Base-by-base conservation (phyloP, 2,797 vertebrate species). In the Fistularia commersonii region DNA sequence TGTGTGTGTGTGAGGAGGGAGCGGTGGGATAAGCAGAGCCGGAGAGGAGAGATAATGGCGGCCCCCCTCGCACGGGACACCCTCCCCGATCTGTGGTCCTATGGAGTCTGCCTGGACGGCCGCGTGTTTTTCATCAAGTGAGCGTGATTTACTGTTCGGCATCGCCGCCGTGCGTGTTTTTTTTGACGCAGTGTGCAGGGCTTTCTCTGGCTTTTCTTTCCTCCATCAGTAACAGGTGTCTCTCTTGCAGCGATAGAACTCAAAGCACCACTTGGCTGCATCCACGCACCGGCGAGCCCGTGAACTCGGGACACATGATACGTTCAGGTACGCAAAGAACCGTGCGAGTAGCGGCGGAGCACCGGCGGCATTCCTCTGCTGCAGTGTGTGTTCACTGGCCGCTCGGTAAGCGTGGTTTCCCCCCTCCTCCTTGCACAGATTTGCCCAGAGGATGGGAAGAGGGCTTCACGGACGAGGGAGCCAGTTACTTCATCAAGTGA, bases 401-500 rank as follows among this genome's bases (percentile, higher is more conserved):
- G 60, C 50, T 66, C 51, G 34, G 23, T 75, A 57, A 77, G 36
- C 50, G 34, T 9, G 6, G 58, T 52, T 60, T 43, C 46, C 64
- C 38, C 44, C 33, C 64, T 55, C 58, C 44, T 70, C 48, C 72
- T 72, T 23, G 23, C 14, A 75, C 41, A 99, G 97, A 98, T 89
- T 87, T 99, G 69, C 95, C 95, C 32, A 91, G 93, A 74, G 97
- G 97, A 79, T 98, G 96, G 95, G 97, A 99, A 88, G 97, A 98
- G 76, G 97, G 95, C 1, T 98, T 99, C 88, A 95, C 94, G 37
- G 92, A 95, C 76, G 97, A 99, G 74, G 97, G 97, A 75, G 97
- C 95, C 83, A 99, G 97, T 84, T 98, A 94, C 91, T 99, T 99
- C 89, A 98, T 99, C 83, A 93, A 99, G 97, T 99, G 87, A 98